Percentiles rank a stretch among this genome's conserved stretches.
These are phyloP conservation scores for Nemotelus pantherinus DNA, from an alignment of 2,888 invertebrate genomes.

Conservation along the genomic window DNA sequence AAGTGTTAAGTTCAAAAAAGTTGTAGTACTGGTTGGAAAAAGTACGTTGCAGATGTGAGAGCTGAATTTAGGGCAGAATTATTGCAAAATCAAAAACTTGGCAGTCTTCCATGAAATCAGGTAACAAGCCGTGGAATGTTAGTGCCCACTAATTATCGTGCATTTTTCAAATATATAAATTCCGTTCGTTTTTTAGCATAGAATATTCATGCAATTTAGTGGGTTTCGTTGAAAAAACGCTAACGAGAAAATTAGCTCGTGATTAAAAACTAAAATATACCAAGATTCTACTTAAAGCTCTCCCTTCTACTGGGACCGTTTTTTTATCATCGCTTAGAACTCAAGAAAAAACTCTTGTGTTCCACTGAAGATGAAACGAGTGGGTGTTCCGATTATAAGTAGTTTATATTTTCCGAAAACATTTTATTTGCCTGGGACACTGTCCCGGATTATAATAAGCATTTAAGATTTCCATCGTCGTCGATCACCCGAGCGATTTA, in stretches of 20 bases:
- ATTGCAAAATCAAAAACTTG: not conserved
- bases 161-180: too few relatives aligned
- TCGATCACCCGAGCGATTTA: constrained; percentile 18
- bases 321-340: too few relatives aligned
- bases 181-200: not conserved
- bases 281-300: too few relatives aligned
- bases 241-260: too few relatives aligned
- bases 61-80: constrained; percentile 1
- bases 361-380: not conserved
- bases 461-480: not conserved
- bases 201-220: too few relatives aligned
- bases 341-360: too few relatives aligned
- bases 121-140: not conserved
- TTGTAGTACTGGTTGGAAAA: too few relatives aligned
- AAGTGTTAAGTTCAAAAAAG: constrained; percentile 11
- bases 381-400: constrained; percentile 24
- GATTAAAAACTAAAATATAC: too few relatives aligned
- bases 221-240: too few relatives aligned
- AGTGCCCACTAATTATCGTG: not conserved
- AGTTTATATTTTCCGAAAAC: constrained; percentile 15
- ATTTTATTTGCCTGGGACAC: constrained; percentile 22
- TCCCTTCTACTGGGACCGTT: too few relatives aligned
- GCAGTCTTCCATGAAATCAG: not conserved
- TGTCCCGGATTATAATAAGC: not conserved
- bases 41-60: not conserved